These are phyloP conservation scores for Drosophila helvetica DNA, from an alignment of 2,888 invertebrate genomes.

Conservation along the genomic window DNA sequence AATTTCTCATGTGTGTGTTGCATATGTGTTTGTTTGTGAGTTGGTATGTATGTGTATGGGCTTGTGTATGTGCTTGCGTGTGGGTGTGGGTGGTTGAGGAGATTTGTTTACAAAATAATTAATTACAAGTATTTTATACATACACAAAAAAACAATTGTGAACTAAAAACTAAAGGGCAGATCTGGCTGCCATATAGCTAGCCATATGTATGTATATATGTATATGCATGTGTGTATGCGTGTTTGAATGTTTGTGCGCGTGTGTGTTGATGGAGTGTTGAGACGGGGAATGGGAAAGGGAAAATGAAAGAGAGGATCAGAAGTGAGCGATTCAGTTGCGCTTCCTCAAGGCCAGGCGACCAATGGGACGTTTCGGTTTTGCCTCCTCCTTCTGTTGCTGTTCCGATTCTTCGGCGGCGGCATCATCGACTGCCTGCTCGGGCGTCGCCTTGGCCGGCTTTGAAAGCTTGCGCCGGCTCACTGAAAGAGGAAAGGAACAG, in stretches of 20 bases:
- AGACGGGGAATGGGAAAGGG: not conserved
- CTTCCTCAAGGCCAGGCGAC: slow-evolving; percentile 81
- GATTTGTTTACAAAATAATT: slow-evolving; percentile 47
- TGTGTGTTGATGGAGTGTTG: not conserved
- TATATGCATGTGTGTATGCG: slow-evolving; percentile 47
- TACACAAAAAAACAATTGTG: slow-evolving; percentile 60
- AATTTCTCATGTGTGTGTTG: slow-evolving; percentile 3
- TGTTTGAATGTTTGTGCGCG: slow-evolving; percentile 9
- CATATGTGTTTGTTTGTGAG: slow-evolving; percentile 1
- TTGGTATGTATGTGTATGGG: not conserved
- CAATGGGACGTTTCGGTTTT: slow-evolving; percentile 79
- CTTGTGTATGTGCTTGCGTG: slow-evolving; percentile 4
- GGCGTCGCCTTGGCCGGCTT: slow-evolving; percentile 76
- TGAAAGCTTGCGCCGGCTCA: slow-evolving; percentile 78
- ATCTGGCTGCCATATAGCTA: slow-evolving; percentile 73
- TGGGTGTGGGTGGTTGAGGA: slow-evolving; percentile 1
- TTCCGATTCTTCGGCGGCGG: slow-evolving; percentile 78
- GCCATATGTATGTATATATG: slow-evolving; percentile 60
- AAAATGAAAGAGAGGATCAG: not conserved
- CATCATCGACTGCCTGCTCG: slow-evolving; percentile 69
- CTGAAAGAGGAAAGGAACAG: slow-evolving; percentile 41
- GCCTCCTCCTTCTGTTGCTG: slow-evolving; percentile 80
- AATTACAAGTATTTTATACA: slow-evolving; percentile 52
- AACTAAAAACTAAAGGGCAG: slow-evolving; percentile 75
- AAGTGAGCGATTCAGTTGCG: slow-evolving; percentile 69